Evolutionary conservation across 2,888 invertebrate species (phyloP).

Genomic region (Adelphocoris suturalis): DNA sequence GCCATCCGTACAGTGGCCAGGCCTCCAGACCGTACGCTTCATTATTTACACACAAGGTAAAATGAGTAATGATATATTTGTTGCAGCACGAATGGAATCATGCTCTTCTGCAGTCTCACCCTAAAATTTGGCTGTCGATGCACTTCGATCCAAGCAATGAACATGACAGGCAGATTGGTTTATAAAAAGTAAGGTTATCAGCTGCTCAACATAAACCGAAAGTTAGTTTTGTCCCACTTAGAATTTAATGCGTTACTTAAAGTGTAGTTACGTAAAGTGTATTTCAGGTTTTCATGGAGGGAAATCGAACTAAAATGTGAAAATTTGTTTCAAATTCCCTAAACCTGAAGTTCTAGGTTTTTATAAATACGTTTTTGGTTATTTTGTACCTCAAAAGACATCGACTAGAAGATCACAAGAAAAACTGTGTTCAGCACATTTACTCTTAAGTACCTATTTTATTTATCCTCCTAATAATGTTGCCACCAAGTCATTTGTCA

Average conservation of each 20-base stretch:
- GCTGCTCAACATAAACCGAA: slow-evolving; percentile 44
- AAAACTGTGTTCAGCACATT: too few species aligned
- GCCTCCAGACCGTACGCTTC: slow-evolving; percentile 4
- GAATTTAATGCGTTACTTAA: not conserved
- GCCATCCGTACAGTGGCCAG: slow-evolving; percentile 4
- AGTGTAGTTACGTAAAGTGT: not conserved
- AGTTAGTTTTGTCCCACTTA: not conserved
- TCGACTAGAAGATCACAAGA: too few species aligned
- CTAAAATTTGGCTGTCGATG: slow-evolving; percentile 15
- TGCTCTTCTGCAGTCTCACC: slow-evolving; percentile 62
- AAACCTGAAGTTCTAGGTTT: too few species aligned
- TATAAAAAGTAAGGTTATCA: not conserved
- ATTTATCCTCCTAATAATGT: too few species aligned
- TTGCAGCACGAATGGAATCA: slow-evolving; percentile 23
- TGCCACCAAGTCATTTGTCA: too few species aligned
- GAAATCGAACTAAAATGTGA: too few species aligned
- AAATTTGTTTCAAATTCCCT: too few species aligned
- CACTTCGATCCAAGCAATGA: slow-evolving; percentile 44
- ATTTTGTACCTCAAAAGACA: too few species aligned
- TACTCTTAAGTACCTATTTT: too few species aligned
- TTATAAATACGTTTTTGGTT: too few species aligned
- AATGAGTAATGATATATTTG: not conserved
- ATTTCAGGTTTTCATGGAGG: too few species aligned
- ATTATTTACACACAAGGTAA: slow-evolving; percentile 26
- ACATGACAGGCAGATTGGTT: slow-evolving; percentile 44